A percentile compares a stretch with the other conserved stretches of the same genome.
phyloP scores from a whole-genome alignment of 2,113 vertebrate genomes.

The Oophaga pumilio region DNA sequence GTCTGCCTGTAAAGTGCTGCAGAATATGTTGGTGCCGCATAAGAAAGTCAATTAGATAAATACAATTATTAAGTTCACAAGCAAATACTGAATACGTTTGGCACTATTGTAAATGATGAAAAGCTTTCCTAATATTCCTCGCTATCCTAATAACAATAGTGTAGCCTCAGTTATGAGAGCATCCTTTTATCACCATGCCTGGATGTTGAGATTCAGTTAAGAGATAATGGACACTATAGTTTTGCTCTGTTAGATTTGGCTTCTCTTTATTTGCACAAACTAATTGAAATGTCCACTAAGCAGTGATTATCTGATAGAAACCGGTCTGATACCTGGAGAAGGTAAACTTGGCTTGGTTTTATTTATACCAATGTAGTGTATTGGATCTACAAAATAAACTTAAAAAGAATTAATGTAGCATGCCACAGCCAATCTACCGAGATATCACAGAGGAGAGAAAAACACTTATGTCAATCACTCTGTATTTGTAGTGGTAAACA shows the following conservation, averaged over 20 bases:
- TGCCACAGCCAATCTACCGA: not conserved
- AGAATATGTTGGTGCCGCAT: too few species aligned
- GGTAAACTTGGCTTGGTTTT: slow-evolving; percentile 21
- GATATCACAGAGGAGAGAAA: slow-evolving; percentile 18
- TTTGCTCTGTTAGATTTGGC: slow-evolving; percentile 30
- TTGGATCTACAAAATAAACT: slow-evolving; percentile 34
- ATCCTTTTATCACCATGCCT: not conserved
- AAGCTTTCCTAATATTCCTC: not conserved
- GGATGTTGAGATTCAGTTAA: not conserved
- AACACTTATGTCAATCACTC: slow-evolving; percentile 14
- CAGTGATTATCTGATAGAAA: slow-evolving; percentile 43
- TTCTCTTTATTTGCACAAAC: slow-evolving; percentile 34
- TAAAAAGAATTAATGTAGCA: slow-evolving; percentile 37
- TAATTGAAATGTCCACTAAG: slow-evolving; percentile 54
- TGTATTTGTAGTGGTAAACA: slow-evolving; percentile 13
- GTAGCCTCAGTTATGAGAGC: not conserved
- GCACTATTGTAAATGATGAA: too few species aligned
- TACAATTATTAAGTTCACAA: too few species aligned
- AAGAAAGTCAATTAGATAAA: too few species aligned
- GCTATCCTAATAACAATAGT: not conserved
- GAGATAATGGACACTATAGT: slow-evolving; percentile 21
- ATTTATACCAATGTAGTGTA: slow-evolving; percentile 33
- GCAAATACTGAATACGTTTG: too few species aligned
- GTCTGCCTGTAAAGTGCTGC: too few species aligned
- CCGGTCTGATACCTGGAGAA: not conserved